Evolutionary conservation across 1,140 invertebrate species (phyloP), one percentile per base, ranked within the genome.

Genomic region (Adelges cooleyi): DNA sequence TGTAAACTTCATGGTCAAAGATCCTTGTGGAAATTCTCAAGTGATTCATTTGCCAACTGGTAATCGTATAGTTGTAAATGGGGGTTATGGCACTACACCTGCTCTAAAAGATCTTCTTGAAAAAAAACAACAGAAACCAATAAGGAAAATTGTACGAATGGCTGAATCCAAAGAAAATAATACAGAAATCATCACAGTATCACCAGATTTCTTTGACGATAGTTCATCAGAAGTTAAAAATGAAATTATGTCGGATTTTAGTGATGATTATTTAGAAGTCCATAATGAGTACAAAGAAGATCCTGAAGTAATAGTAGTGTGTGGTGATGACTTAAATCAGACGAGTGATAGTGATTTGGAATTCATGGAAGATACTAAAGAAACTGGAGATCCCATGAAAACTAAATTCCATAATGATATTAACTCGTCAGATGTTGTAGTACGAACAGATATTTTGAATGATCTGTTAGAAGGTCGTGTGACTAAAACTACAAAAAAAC

Each of bases 361-460:
- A 18, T 59, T 8, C 10, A 46, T 46, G 17, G 40, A 59, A 27
- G 23, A 46, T 46, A 59, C 10, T 44, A 3, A 15, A 3, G 40
- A 4, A 44, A 6, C 20, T 33, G 11, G 46, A 10, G 17, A 48
- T 15, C 18, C 25, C 15, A 13, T 13, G 44, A 62, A 29, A 62
- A 48, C 2, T n/a, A 62, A 44, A 29, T 44, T 25, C 2, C 42
- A 46, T 33, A 48, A 33, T 59, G 38, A 59, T 33, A 10, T 62
- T 2, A 62, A 48, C 3, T 48, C 54, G 27, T 46, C 56, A 0
- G 56, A 33, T 62, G 42, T 62, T 33, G 18, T 62, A 29, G 42
- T 62, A 22, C 17, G n/a, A 48, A 62, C 56, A 48, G 56, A 62
- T 13, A 62, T 62, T 62, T 46, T 62, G 9, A 62, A 62, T 33